These are phyloP conservation scores for Cyclophora albipunctata DNA, from an alignment of 2,888 invertebrate species.

Conservation along the genomic window DNA sequence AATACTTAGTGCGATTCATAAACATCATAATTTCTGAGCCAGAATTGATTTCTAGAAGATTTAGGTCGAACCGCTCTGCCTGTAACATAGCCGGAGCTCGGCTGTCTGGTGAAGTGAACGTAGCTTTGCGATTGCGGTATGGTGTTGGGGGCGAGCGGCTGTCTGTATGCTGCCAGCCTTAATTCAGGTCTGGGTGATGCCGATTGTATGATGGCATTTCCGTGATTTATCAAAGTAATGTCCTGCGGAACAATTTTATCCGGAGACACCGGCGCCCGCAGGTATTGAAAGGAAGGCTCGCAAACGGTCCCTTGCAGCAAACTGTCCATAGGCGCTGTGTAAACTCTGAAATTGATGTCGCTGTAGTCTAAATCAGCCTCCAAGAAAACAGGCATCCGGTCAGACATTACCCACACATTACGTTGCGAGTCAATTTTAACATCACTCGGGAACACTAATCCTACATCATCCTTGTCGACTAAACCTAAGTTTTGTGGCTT, in stretches of 20 bases:
- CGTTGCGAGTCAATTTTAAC: conserved; percentile 82
- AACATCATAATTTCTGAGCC: background rate
- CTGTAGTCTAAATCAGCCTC: conserved; percentile 80
- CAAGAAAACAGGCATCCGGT: conserved; percentile 87
- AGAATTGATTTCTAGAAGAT: background rate
- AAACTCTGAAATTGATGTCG: conserved; percentile 86
- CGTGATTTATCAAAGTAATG: conserved; percentile 15
- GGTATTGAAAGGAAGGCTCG: conserved; percentile 48
- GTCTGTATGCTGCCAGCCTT: conserved; percentile 9
- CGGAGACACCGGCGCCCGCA: conserved; percentile 8
- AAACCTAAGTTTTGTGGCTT: conserved; percentile 79
- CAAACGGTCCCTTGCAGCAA: conserved; percentile 84
- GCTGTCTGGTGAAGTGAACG: conserved; percentile 30
- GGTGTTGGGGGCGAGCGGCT: conserved; percentile 22
- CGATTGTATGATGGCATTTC: background rate
- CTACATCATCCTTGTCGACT: conserved; percentile 84
- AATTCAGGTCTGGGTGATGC: conserved; percentile 15
- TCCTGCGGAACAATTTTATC: conserved; percentile 16
- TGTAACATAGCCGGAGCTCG: conserved; percentile 21
- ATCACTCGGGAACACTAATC: conserved; percentile 86
- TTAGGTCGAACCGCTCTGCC: conserved; percentile 11
- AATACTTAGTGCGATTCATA: background rate
- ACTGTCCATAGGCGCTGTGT: conserved; percentile 79
- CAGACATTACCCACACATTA: conserved; percentile 88
- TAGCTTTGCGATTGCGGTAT: conserved; percentile 31